Percentiles rank a stretch among this genome's conserved stretches.
These are phyloP conservation scores for Hydropsyche tenuis DNA, from an alignment of 1,140 invertebrate species.

Conservation along the genomic window DNA sequence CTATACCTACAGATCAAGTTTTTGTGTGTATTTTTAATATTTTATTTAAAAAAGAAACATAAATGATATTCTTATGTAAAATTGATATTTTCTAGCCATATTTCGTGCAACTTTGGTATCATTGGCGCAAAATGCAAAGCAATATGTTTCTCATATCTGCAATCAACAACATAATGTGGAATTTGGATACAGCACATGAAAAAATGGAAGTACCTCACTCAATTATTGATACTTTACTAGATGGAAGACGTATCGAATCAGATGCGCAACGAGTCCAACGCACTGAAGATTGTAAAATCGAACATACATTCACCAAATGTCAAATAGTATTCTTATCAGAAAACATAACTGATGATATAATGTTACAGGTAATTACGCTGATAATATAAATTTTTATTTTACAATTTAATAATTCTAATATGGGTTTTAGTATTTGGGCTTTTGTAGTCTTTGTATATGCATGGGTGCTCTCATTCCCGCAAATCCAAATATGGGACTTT, in stretches of 20 bases:
- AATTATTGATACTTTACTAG: conserved; percentile 54
- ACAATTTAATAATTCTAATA: conserved; percentile 32
- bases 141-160: conserved; percentile 68
- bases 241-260: conserved; percentile 51
- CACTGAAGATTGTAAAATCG: conserved; percentile 54
- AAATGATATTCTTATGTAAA: neutral
- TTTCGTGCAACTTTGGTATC: conserved; percentile 67
- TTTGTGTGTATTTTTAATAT: conserved; percentile 64
- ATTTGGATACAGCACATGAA: conserved; percentile 60
- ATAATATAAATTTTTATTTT: conserved; percentile 9
- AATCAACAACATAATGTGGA: conserved; percentile 63
- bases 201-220: conserved; percentile 55
- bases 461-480: conserved; percentile 69
- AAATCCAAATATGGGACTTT: conserved; percentile 70
- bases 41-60: neutral
- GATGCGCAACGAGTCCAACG: conserved; percentile 51
- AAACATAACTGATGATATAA: conserved; percentile 59
- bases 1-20: conserved; percentile 67
- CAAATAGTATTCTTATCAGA: conserved; percentile 57
- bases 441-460: conserved; percentile 67
- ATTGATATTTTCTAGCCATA: conserved; percentile 63
- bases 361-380: conserved; percentile 23
- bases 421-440: conserved; percentile 68
- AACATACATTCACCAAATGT: conserved; percentile 56
- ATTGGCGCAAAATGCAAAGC: conserved; percentile 70